A percentile compares a stretch with the other conserved stretches of the same genome.
These are phyloP conservation scores for Diarsia brunnea DNA, from an alignment of 2,888 invertebrate species.

Conservation along the genomic window DNA sequence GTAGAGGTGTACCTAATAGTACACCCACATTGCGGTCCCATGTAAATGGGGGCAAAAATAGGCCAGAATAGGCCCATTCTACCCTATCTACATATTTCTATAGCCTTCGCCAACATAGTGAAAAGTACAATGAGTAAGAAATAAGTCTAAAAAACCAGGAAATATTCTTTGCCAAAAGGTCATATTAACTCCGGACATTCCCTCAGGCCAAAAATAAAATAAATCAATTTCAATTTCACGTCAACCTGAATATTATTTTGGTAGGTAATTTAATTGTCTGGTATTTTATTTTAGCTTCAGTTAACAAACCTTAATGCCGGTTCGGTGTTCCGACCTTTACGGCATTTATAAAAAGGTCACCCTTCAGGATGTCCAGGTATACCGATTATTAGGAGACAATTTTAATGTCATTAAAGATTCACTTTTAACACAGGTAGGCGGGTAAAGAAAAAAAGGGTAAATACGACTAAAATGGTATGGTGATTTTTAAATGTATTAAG, in stretches of 20 bases:
- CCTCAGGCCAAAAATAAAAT: not conserved
- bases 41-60: no score
- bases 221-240: conserved; percentile 6
- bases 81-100: no score
- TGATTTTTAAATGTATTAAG: not conserved
- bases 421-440: conserved; percentile 1
- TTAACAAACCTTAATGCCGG: conserved; percentile 52
- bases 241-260: conserved; percentile 37
- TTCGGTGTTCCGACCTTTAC: conserved; percentile 61
- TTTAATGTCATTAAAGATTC: conserved; percentile 42
- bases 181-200: not conserved
- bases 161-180: not conserved
- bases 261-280: conserved; percentile 36
- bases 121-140: not conserved
- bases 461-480: not conserved
- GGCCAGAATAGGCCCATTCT: no score
- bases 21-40: no score
- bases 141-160: not conserved
- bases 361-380: conserved; percentile 28
- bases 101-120: no score
- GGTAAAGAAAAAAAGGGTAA: not conserved
- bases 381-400: conserved; percentile 28
- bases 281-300: conserved; percentile 55
- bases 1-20: no score
- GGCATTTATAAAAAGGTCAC: conserved; percentile 51